Evolutionary conservation across 2,888 invertebrate species (phyloP).

Genomic region (Sclerodermus sp.): DNA sequence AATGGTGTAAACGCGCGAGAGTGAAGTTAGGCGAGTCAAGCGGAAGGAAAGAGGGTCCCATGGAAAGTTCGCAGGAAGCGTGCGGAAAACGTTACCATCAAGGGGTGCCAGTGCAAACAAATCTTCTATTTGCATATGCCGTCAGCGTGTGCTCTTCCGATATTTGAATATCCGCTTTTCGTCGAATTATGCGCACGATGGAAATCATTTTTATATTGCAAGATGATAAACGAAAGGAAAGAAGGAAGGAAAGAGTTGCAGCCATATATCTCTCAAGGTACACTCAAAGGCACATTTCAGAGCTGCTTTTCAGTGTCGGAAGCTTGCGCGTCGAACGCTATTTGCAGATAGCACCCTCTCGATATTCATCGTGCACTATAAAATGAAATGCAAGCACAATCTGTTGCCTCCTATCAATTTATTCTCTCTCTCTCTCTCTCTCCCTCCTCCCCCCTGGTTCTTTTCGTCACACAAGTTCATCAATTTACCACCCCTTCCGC

Average conservation of each 20-base stretch:
- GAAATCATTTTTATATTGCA: constrained; percentile 7
- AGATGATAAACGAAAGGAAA: background rate
- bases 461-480: too few relatives aligned
- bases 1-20: constrained; percentile 38
- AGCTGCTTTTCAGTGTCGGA: too few relatives aligned
- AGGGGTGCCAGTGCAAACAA: constrained; percentile 15
- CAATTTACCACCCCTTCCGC: too few relatives aligned
- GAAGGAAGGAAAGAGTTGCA: background rate
- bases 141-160: constrained; percentile 10
- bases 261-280: too few relatives aligned
- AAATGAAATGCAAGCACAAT: too few relatives aligned
- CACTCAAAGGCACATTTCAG: too few relatives aligned
- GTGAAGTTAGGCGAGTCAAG: constrained; percentile 21
- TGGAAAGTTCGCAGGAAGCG: constrained; percentile 10
- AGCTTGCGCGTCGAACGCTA: too few relatives aligned
- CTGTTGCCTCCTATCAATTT: too few relatives aligned
- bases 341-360: too few relatives aligned
- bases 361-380: too few relatives aligned
- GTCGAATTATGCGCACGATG: constrained; percentile 22
- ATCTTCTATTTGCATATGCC: constrained; percentile 22
- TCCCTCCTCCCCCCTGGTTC: too few relatives aligned
- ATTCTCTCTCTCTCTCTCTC: too few relatives aligned
- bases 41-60: background rate
- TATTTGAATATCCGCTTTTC: constrained; percentile 31
- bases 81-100: background rate